Conservation (phyloP, 1,140 invertebrate genomes). For the Stenopsyche tienmushanensis region DNA sequence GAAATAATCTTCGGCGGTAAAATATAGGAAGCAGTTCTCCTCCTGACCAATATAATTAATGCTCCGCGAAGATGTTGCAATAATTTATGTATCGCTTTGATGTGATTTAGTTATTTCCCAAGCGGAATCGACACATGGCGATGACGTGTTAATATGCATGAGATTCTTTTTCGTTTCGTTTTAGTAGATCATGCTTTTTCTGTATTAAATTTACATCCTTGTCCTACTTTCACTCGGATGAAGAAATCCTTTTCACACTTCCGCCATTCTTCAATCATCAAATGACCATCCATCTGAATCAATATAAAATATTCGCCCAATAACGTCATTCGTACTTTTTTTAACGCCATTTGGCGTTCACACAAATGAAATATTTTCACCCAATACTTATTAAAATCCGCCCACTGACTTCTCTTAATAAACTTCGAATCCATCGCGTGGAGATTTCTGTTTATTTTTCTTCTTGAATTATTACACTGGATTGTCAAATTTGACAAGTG, state of each 20-base stretch:
- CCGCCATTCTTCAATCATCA: background rate
- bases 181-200: too few relatives aligned
- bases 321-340: too few relatives aligned
- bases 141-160: background rate
- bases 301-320: too few relatives aligned
- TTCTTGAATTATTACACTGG: too few relatives aligned
- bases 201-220: too few relatives aligned
- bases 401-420: too few relatives aligned
- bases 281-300: background rate
- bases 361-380: too few relatives aligned
- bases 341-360: too few relatives aligned
- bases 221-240: background rate
- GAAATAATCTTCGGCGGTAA: slow-evolving; percentile 7
- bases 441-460: too few relatives aligned
- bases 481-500: too few relatives aligned
- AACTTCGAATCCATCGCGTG: too few relatives aligned
- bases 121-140: background rate
- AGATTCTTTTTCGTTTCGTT: background rate
- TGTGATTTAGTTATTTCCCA: background rate
- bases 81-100: slow-evolving; percentile 15
- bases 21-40: background rate
- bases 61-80: background rate
- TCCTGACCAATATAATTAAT: background rate
- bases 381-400: too few relatives aligned
- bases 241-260: background rate